Percentiles rank a stretch among this genome's conserved stretches.
Evolutionary conservation across 2,888 invertebrate species (phyloP).

Genomic region (Salticus scenicus): DNA sequence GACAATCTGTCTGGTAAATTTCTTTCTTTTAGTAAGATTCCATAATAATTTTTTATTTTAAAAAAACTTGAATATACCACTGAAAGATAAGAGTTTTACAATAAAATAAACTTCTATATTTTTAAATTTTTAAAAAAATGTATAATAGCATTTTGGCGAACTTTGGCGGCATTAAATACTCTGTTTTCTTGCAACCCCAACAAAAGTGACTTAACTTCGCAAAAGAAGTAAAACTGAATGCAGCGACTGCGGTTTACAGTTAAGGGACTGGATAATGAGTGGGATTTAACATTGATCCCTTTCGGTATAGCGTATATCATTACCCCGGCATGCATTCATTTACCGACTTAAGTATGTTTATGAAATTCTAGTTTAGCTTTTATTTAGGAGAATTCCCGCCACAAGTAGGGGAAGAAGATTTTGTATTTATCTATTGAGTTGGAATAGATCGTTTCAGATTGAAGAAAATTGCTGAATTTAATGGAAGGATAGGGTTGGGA

Average conservation of each 20-base stretch:
- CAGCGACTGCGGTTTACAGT: conserved; percentile 67
- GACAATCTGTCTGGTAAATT: too few species aligned
- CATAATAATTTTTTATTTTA: too few species aligned
- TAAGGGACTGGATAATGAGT: conserved; percentile 68
- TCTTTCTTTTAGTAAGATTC: too few species aligned
- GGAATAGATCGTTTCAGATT: conserved; percentile 25
- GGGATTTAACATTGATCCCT: conserved; percentile 69
- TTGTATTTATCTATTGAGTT: conserved; percentile 18
- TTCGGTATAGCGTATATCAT: conserved; percentile 66
- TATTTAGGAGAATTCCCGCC: conserved; percentile 37
- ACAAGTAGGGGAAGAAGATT: not conserved
- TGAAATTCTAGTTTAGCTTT: conserved; percentile 66
- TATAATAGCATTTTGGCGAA: conserved; percentile 18
- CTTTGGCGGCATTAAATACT: conserved; percentile 17
- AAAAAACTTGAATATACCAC: too few species aligned
- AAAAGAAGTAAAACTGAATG: conserved; percentile 65
- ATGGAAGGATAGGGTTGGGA: conserved; percentile 18
- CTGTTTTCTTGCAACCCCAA: conserved; percentile 32
- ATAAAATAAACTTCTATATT: too few species aligned
- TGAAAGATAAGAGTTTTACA: too few species aligned
- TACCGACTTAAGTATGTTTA: conserved; percentile 66
- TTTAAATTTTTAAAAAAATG: too few species aligned
- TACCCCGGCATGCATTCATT: conserved; percentile 66
- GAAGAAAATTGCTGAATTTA: conserved; percentile 34
- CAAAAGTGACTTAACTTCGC: conserved; percentile 66